Evolutionary conservation across 2,888 invertebrate genomes (phyloP), one percentile per base, ranked within the genome.

Genomic region (Stomorhina lunata): DNA sequence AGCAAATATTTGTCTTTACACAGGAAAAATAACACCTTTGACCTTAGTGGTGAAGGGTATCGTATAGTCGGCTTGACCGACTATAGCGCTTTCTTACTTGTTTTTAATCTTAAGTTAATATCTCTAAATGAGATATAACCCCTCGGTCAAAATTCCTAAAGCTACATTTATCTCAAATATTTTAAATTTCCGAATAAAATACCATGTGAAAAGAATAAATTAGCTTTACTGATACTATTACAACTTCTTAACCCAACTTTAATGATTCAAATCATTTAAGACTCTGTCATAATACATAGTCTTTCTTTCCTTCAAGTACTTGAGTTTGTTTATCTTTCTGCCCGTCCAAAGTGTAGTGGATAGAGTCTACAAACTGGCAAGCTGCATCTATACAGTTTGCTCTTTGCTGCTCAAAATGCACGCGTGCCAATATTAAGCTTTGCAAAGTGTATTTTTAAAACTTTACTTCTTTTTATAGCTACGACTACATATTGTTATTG

Each of bases 391-490:
- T 10, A 59, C 27, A 45, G n/a, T 37, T 7, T 17, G 27, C 25
- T 77, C 59, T 72, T 59, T 59, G 63, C 75, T 79, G 65, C 15
- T 79, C 48, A 82, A 79, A 82, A 82, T 82, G 81, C 81, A 82
- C 78, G 81, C 81, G 81, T 82, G 81, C 81, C 81, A 82, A 75
- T 75, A 73, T 75, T 59, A 79, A 75, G 75, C 75, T 69, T 80
- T 37, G 68, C 25, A 72, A 72, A 77, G 53, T 77, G 71, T 69
- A 69, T 66, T 69, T 72, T 72, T 45, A 34, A 17, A 40, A 48
- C 22, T 37, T 34, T 45, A 29, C 5, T 34, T 15, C 22, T 17
- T 50, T 27, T 40, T 29, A 32, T 57, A 15, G 34, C 45, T 3
- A 9, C 25, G 5, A n/a, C 50, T 75, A 25, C 9, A 27, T 63